These are phyloP conservation scores for Ursus arctos DNA, from an alignment of 2,113 vertebrate species.

Conservation along the genomic window DNA sequence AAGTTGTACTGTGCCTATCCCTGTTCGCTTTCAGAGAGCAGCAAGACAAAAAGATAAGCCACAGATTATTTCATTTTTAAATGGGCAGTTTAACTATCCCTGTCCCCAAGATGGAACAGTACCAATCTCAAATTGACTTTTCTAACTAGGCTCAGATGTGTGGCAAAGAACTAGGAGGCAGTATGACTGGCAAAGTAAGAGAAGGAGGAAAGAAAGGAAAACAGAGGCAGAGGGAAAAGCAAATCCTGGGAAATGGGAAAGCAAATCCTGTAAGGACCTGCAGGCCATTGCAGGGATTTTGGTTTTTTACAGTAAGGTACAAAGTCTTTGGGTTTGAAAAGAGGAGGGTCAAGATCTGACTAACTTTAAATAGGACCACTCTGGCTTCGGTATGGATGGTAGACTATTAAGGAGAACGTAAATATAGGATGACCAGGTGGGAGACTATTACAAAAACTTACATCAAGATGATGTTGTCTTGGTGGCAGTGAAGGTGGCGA, in stretches of 20 bases:
- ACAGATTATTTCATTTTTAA: background rate
- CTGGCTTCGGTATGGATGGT: background rate
- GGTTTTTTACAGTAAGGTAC: background rate
- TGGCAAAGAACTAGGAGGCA: background rate
- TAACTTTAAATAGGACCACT: constrained; percentile 22
- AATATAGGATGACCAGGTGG: background rate
- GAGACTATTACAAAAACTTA: background rate
- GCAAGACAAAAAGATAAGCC: background rate
- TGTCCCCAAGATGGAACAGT: background rate
- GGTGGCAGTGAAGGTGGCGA: background rate
- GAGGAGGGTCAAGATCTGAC: background rate
- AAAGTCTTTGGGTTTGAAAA: background rate
- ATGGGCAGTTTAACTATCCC: background rate
- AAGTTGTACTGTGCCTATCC: background rate
- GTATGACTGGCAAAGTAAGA: background rate
- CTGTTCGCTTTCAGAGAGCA: background rate
- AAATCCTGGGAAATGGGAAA: background rate
- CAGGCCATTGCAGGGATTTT: background rate
- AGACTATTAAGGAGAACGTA: background rate
- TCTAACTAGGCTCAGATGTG: background rate
- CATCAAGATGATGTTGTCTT: background rate
- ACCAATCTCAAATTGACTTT: constrained; percentile 10
- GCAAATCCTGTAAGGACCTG: background rate
- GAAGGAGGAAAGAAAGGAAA: background rate
- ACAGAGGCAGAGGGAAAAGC: background rate